A percentile compares a stretch with the other conserved stretches of the same genome.
Conservation (phyloP, 2,888 invertebrate species). For the Hymenopus coronatus region DNA sequence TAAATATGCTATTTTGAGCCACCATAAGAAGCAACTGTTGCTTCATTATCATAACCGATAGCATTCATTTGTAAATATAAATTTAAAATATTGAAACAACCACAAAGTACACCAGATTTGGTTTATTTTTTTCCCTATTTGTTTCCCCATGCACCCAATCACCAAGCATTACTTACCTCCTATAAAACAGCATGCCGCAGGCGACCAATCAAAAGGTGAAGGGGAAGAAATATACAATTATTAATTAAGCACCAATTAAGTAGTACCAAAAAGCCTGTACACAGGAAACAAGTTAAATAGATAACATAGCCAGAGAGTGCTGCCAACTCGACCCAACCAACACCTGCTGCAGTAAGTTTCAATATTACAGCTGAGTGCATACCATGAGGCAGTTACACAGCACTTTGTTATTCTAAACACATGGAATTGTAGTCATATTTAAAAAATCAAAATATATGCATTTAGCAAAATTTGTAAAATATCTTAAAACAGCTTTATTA, state of each 20-base stretch:
- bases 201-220: constrained; percentile 34
- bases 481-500: neutral
- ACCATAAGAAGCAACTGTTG: too few species aligned
- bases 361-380: neutral
- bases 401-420: constrained; percentile 14
- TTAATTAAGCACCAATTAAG: constrained; percentile 34
- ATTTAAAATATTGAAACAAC: too few species aligned
- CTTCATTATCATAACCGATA: too few species aligned
- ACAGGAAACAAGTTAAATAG: constrained; percentile 18
- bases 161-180: constrained; percentile 32
- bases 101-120: too few species aligned
- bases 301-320: neutral
- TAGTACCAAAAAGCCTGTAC: constrained; percentile 33
- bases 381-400: neutral
- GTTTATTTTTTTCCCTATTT: too few species aligned
- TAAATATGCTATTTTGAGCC: too few species aligned
- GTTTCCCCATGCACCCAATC: neutral
- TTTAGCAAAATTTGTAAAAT: neutral
- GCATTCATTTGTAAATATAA: too few species aligned
- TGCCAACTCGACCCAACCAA: neutral
- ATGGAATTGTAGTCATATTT: neutral
- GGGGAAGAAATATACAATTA: constrained; percentile 31
- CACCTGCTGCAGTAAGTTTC: neutral
- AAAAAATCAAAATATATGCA: neutral
- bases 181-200: constrained; percentile 32